Evolutionary conservation across 2,888 invertebrate genomes (phyloP), one percentile per base, ranked within the genome.

Genomic region (Hydroisotoma schaefferi): DNA sequence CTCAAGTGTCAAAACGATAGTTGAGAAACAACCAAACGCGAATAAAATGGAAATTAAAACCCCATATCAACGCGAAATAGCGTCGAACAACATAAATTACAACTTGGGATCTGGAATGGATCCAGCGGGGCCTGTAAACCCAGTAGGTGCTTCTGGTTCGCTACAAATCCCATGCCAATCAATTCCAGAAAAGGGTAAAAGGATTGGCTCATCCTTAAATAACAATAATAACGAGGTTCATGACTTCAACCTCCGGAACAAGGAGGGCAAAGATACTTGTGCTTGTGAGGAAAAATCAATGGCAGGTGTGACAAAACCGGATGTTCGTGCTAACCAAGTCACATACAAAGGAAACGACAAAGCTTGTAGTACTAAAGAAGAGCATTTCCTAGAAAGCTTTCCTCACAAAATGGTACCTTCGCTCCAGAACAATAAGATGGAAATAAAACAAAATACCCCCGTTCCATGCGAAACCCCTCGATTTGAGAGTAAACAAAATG

Each of bases 201-300:
- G 22, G 18, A 22, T 46, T n/a, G 12, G 26, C n/a, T 10, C 43
- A 22, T 23, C 43, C 28, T 22, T n/a, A 8, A 66, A 60, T 43
- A 66, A 66, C 25, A 66, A 65, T 38, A 65, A 66, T 44, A 66
- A 60, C 46, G 57, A 55, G 12, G 61, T 62, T 33, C 54, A 57
- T 23, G 57, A 51, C 38, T 57, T 57, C 15, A 60, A 55, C 47
- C 28, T 29, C 26, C 46, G 38, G 38, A 43, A 46, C 25, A 59
- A 53, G 33, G 12, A 40, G 5, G n/a, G 8, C n/a, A 40, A 40
- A 40, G 65, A 57, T 12, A 62, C 57, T 51, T 65, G 65, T 49
- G 61, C 52, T 6, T 65, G 65, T 43, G 61, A 53, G 2, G 58
- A 26, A 47, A 6, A 28, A 4, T 40, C 40, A 4, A 20, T 5